Base-by-base conservation (phyloP, 2,888 invertebrate species). In the Copidosoma aretas region DNA sequence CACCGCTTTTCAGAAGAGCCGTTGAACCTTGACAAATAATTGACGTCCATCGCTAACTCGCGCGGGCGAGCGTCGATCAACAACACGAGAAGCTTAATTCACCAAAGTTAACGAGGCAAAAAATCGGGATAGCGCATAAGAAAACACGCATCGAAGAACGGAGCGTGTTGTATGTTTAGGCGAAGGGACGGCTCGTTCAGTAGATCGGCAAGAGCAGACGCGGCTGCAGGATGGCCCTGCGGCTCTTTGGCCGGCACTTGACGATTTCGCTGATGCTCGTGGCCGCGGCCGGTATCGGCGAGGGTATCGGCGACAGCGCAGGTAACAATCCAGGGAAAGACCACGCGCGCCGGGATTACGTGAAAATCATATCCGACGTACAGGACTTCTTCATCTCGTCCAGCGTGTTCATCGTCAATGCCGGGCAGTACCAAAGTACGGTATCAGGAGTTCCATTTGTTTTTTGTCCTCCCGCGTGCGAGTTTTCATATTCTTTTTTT, bases 341-440 rank as follows among this genome's bases (percentile, higher is more conserved):
- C n/a, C 24, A 49, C 2, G 8, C 15, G 10, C 10, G 15, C 17
- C 39, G 24, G 1, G 22, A 63, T 1, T 66, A 66, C 10, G 66
- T 62, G n/a, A 17, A 64, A 53, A 57, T 67, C 1, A 57, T 32
- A 10, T 58, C 67, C 8, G 51, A 67, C 21, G 32, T 67, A 24
- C 61, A 67, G 43, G 39, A 53, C 0, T 24, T 19, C 1, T 54
- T 58, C 12, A 21, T 39, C 17, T n/a, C 67, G 12, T 64, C 71
- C 1, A 67, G 67, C 57, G 59, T 71, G 2, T 64, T 61, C 24
- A 59, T 71, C 10, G 64, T 71, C 15, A 53, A 71, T 32, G 25
- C 58, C 15, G 64, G 61, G 0, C 5, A 58, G 15, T 62, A 62
- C 52, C 61, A 64, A 62, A 57, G 70, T 71, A 63, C 59, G 32